Evolutionary conservation across 2,797 vertebrate species (phyloP), one percentile per base, ranked within the genome.

Genomic region (Acipenser ruthenus): DNA sequence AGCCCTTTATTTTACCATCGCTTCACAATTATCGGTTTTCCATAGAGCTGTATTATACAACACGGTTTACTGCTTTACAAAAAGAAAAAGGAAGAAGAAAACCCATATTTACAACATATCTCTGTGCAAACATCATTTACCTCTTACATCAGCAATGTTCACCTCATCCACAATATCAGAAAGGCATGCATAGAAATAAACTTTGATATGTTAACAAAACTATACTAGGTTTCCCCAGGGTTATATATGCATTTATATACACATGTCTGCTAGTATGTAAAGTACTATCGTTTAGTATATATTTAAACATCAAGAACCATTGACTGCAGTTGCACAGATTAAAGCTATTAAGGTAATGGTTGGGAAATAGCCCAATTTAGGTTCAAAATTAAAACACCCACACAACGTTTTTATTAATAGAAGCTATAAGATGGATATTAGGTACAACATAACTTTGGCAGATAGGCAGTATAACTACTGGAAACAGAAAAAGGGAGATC

Each of bases 171-270:
- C 83, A 82, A 67, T 85, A 82, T 81, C 80, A 84, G 80, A 83
- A 89, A 92, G 89, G 93, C 93, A 94, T 96, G 95, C 94, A 94
- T 91, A 93, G 86, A 93, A 93, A 93, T 85, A 87, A 92, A 94
- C 91, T 95, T 96, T 95, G 93, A 92, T 94, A 90, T 91, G 88
- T 90, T 91, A 88, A 85, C 85, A 91, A 93, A 94, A 93, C 90
- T 91, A 87, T 79, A 92, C 88, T 86, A 80, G 87, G 88, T 89
- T 86, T 86, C 85, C 89, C 78, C 37, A 68, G 37, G 80, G 84
- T 69, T 87, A 86, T 90, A 91, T 89, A 90, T 89, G 89, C 87
- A 73, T 90, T 84, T 87, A 93, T 93, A 81, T 93, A 96, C 91
- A 93, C 70, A 87, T 78, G 73, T 72, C 76, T 78, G 72, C 82